Conservation (phyloP, 1,140 invertebrate species). For the Lutraria rhynchaena region DNA sequence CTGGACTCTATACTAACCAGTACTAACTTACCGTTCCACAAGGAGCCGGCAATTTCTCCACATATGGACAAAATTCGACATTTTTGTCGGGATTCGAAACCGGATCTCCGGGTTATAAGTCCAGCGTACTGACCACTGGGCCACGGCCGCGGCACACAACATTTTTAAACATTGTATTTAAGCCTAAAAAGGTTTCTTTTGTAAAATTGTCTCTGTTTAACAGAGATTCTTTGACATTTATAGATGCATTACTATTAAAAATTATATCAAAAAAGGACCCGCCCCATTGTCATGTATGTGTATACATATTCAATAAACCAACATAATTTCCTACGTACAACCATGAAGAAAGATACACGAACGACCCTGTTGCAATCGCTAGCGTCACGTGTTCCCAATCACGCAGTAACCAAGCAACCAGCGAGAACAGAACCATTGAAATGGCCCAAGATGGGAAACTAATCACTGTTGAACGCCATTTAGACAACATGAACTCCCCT, state of each 20-base stretch:
- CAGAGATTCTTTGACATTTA: too few species aligned
- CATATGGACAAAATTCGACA: too few species aligned
- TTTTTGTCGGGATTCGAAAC: too few species aligned
- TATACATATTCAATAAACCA: neutral
- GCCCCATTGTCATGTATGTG: neutral
- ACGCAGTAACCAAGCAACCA: slow-evolving; percentile 18
- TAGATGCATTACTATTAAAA: neutral
- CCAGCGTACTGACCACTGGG: too few species aligned
- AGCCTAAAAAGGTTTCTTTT: too few species aligned
- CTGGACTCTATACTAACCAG: too few species aligned
- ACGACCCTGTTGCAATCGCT: neutral
- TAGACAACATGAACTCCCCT: slow-evolving; percentile 17
- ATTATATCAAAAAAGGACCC: neutral
- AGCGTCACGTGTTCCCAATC: slow-evolving; percentile 33
- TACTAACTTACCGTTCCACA: too few species aligned
- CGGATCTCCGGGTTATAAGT: too few species aligned
- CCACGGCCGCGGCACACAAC: too few species aligned
- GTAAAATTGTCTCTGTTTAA: too few species aligned
- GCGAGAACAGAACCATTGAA: neutral
- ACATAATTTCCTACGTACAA: neutral
- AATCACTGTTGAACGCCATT: slow-evolving; percentile 27
- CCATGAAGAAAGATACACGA: neutral
- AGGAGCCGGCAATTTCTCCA: too few species aligned
- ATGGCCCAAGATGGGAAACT: slow-evolving; percentile 37
- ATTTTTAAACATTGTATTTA: too few species aligned